Conservation (phyloP, 2,797 vertebrate species). For the Myoxocephalus aenaeus region DNA sequence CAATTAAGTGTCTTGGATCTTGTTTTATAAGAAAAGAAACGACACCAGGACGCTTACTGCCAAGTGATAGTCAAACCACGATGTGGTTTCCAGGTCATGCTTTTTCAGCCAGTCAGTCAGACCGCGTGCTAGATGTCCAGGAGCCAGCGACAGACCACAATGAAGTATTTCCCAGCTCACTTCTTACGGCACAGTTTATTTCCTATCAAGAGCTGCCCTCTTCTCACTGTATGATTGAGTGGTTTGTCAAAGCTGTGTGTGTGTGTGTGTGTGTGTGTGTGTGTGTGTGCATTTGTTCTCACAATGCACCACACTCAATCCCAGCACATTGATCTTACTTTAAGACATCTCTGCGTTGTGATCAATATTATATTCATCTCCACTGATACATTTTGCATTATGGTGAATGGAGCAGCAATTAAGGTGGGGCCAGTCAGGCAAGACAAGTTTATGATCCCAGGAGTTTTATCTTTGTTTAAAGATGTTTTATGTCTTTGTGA, state of each 20-base stretch:
- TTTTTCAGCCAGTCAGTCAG: slow-evolving; percentile 1
- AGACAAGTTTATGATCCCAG: slow-evolving; percentile 35
- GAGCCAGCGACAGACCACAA: slow-evolving; percentile 9
- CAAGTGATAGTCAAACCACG: slow-evolving; percentile 1
- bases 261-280: slow-evolving; percentile 22
- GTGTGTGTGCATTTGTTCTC: slow-evolving; percentile 54
- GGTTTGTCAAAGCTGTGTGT: slow-evolving; percentile 81
- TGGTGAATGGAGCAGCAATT: slow-evolving; percentile 58
- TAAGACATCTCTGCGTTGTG: slow-evolving; percentile 81
- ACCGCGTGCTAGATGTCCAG: slow-evolving; percentile 8
- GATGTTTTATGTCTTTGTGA: slow-evolving; percentile 49
- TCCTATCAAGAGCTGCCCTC: slow-evolving; percentile 31
- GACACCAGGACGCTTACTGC: not conserved
- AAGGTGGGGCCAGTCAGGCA: slow-evolving; percentile 37
- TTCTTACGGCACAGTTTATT: slow-evolving; percentile 34
- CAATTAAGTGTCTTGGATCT: not conserved
- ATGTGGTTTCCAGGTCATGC: slow-evolving; percentile 12
- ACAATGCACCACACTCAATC: slow-evolving; percentile 70
- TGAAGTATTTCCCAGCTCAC: slow-evolving; percentile 8
- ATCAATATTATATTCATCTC: slow-evolving; percentile 84
- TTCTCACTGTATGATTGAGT: slow-evolving; percentile 82
- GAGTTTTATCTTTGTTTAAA: slow-evolving; percentile 42
- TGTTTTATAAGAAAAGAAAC: not conserved
- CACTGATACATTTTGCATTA: slow-evolving; percentile 88
- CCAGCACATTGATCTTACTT: slow-evolving; percentile 86